These are phyloP conservation scores for Cheilosia impressa DNA, from an alignment of 2,888 invertebrate genomes.

Conservation along the genomic window DNA sequence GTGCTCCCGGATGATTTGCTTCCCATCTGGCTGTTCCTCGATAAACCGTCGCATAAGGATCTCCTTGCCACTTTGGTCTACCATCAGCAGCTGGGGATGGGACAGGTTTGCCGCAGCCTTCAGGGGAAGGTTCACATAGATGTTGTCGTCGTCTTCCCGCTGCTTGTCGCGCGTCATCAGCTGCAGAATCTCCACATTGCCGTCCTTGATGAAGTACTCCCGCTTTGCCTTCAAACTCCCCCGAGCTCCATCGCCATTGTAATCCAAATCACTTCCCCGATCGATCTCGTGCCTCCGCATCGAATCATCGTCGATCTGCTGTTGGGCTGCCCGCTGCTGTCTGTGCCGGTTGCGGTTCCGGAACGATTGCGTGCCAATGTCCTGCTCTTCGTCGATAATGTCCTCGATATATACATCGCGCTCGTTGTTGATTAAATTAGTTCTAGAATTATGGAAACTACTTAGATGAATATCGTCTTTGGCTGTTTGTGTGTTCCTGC, in stretches of 20 bases:
- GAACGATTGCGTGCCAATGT: slow-evolving; percentile 74
- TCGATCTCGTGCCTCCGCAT: slow-evolving; percentile 91
- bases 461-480: slow-evolving; percentile 82
- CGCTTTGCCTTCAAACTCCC: slow-evolving; percentile 84
- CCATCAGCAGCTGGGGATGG: slow-evolving; percentile 87
- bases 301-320: slow-evolving; percentile 89
- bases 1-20: slow-evolving; percentile 86
- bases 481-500: slow-evolving; percentile 81
- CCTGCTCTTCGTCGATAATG: slow-evolving; percentile 79
- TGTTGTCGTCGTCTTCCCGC: slow-evolving; percentile 86
- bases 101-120: slow-evolving; percentile 85
- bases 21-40: slow-evolving; percentile 90
- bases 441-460: slow-evolving; percentile 83
- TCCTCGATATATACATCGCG: slow-evolving; percentile 83
- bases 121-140: slow-evolving; percentile 85
- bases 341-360: slow-evolving; percentile 75
- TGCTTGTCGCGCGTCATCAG: slow-evolving; percentile 90
- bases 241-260: slow-evolving; percentile 79
- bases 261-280: slow-evolving; percentile 88
- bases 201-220: slow-evolving; percentile 92
- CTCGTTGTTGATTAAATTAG: slow-evolving; percentile 82
- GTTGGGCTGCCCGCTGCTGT: slow-evolving; percentile 79
- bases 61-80: slow-evolving; percentile 93
- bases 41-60: slow-evolving; percentile 93
- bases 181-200: slow-evolving; percentile 92